Evolutionary conservation across 2,888 invertebrate species (phyloP).

Genomic region (Tipula lateralis): DNA sequence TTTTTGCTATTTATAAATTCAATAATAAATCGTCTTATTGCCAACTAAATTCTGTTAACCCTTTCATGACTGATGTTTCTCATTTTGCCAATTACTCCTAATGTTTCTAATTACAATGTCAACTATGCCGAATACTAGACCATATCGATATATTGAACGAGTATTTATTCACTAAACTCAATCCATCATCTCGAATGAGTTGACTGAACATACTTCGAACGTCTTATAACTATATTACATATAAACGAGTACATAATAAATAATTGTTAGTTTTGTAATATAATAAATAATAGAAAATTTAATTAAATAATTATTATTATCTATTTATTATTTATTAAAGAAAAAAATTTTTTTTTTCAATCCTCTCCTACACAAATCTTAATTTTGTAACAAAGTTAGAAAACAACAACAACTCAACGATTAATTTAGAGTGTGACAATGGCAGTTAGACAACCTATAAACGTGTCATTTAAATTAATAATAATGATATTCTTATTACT

Average conservation of each 20-base stretch:
- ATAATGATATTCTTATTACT: neutral
- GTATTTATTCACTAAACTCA: neutral
- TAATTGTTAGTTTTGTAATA: neutral
- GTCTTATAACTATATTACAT: neutral
- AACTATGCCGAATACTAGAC: neutral
- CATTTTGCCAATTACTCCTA: neutral
- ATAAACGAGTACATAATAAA: neutral
- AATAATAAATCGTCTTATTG: slow-evolving; percentile 15
- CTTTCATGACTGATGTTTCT: neutral
- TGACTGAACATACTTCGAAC: neutral
- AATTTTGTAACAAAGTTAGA: neutral
- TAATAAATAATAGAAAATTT: slow-evolving; percentile 11
- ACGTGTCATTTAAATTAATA: slow-evolving; percentile 24
- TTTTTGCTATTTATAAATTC: neutral
- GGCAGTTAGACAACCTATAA: neutral
- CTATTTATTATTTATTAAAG: slow-evolving; percentile 24
- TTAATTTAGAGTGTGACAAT: neutral
- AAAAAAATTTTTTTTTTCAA: neutral
- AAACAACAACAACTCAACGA: neutral
- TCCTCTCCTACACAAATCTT: slow-evolving; percentile 19
- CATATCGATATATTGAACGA: neutral
- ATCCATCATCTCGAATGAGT: neutral
- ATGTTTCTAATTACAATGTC: neutral
- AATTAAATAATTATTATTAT: slow-evolving; percentile 24
- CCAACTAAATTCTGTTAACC: neutral